Percentiles rank a stretch among this genome's conserved stretches.
Conservation (phyloP, 2,888 invertebrate species). For the Ephialtes manifestator region DNA sequence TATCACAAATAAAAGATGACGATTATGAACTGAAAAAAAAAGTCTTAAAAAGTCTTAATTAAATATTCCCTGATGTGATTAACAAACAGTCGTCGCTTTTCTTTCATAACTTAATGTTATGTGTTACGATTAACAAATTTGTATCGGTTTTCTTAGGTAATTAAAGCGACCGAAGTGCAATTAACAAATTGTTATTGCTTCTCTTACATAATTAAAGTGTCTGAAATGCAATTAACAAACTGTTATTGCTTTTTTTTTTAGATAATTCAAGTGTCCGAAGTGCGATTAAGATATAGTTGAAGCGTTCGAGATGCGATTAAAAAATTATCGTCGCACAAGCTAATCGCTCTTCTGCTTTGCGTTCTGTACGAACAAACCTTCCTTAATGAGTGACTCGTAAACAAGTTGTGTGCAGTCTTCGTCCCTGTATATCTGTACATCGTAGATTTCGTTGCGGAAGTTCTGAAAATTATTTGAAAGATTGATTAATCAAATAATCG, state of each 20-base stretch:
- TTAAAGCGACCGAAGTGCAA: too few species aligned
- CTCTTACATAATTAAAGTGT: too few species aligned
- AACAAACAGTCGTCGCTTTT: background rate
- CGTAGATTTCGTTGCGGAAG: constrained; percentile 24
- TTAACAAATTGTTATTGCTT: too few species aligned
- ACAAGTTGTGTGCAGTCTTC: constrained; percentile 68
- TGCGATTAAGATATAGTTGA: too few species aligned
- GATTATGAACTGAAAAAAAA: constrained; percentile 31
- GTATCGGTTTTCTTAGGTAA: too few species aligned
- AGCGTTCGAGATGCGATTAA: background rate
- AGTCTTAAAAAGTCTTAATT: background rate
- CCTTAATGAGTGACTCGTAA: constrained; percentile 73
- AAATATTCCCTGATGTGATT: background rate
- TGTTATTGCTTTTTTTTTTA: too few species aligned
- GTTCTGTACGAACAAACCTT: constrained; percentile 67
- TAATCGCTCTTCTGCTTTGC: background rate
- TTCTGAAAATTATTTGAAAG: constrained; percentile 68
- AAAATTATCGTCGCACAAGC: background rate
- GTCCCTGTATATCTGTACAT: constrained; percentile 76
- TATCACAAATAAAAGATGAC: constrained; percentile 35
- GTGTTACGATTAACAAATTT: too few species aligned
- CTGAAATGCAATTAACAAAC: too few species aligned
- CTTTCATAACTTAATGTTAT: too few species aligned
- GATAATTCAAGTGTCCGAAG: too few species aligned
- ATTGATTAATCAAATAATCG: background rate